Conservation (phyloP, 53 echinoderm and acorn worm genomes). For the Stichopus horrens region DNA sequence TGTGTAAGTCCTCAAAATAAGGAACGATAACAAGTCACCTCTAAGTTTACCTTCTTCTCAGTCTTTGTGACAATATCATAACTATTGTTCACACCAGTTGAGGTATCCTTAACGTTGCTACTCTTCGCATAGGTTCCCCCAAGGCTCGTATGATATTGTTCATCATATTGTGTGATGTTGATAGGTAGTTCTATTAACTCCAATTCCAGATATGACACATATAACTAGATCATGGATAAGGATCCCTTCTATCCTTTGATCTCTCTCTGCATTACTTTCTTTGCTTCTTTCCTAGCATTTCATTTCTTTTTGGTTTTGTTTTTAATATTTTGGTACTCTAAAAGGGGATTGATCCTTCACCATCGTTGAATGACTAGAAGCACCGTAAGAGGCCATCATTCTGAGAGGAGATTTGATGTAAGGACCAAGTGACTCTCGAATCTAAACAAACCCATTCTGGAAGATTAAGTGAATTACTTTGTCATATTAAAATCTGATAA, state of each 20-base stretch:
- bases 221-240: no score
- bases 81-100: no score
- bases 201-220: no score
- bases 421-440: constrained; percentile 12
- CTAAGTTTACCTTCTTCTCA: no score
- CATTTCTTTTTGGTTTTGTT: neutral
- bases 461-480: constrained; percentile 42
- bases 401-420: neutral
- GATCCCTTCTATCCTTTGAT: neutral
- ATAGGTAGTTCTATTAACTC: no score
- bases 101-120: no score
- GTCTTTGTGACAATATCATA: no score
- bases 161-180: no score
- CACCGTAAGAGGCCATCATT: neutral
- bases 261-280: neutral
- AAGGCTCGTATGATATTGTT: no score
- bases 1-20: no score
- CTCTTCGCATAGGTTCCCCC: no score
- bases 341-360: neutral
- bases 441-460: constrained; percentile 7
- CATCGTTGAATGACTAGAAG: neutral
- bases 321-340: neutral
- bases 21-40: no score
- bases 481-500: constrained; percentile 41
- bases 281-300: neutral